Conservation (phyloP, 2,113 vertebrate species). For the Ammospiza nelsoni region DNA sequence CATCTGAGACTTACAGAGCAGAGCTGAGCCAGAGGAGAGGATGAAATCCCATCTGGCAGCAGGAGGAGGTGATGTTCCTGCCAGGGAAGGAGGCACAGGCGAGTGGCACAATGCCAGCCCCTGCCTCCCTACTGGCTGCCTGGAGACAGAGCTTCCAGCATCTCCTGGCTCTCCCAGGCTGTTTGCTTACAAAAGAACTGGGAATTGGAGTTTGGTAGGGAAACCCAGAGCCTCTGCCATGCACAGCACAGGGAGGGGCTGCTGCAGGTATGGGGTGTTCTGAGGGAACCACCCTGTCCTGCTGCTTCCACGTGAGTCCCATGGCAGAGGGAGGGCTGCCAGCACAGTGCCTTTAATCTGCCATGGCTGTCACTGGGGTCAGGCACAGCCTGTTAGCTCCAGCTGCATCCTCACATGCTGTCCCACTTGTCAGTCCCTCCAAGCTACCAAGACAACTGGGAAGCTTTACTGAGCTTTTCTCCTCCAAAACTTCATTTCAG, state of each 20-base stretch:
- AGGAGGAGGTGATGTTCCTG: neutral
- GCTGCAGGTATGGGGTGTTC: no score
- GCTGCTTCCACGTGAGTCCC: accelerated
- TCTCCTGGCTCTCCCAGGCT: accelerated
- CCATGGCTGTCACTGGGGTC: neutral
- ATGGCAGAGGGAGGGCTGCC: neutral
- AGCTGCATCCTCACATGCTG: neutral
- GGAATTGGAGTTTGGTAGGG: neutral
- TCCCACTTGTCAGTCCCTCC: neutral
- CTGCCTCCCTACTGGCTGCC: neutral
- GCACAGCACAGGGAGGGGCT: accelerated
- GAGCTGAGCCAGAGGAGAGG: neutral
- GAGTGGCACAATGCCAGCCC: neutral
- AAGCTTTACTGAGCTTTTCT: neutral
- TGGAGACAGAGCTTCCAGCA: neutral
- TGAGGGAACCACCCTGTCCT: neutral
- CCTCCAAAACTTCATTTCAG: neutral
- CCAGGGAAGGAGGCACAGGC: accelerated
- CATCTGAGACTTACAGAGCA: neutral
- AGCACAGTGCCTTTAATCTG: neutral
- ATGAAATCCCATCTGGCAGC: neutral
- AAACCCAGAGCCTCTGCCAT: neutral
- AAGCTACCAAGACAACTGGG: neutral
- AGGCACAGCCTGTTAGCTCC: accelerated
- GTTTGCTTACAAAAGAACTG: neutral